These are phyloP conservation scores for Synanceia verrucosa DNA, from an alignment of 2,797 vertebrate species.

Conservation along the genomic window DNA sequence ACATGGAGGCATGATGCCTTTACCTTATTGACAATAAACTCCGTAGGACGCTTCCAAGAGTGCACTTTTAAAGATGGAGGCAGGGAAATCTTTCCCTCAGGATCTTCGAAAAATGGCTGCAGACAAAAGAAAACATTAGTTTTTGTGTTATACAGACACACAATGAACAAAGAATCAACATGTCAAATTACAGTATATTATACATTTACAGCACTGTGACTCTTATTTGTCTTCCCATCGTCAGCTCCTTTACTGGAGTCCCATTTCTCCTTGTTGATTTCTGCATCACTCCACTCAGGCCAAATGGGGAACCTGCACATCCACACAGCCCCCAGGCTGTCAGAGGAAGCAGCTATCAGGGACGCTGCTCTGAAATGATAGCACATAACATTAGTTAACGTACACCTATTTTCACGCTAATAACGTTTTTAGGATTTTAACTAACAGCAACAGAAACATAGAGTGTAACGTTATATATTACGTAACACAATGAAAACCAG, in stretches of 20 bases:
- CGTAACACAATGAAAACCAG: neutral
- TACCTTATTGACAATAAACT: slow-evolving; percentile 87
- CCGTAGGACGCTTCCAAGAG: slow-evolving; percentile 91
- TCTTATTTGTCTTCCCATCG: slow-evolving; percentile 83
- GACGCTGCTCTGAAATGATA: slow-evolving; percentile 63
- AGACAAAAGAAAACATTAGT: slow-evolving; percentile 11
- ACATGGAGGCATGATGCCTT: slow-evolving; percentile 21
- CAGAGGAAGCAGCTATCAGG: slow-evolving; percentile 34
- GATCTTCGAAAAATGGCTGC: slow-evolving; percentile 90
- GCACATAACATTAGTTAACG: neutral
- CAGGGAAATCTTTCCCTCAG: slow-evolving; percentile 89
- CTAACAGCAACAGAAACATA: neutral
- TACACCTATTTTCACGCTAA: neutral
- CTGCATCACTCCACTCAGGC: slow-evolving; percentile 94
- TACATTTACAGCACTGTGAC: slow-evolving; percentile 80
- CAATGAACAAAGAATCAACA: neutral
- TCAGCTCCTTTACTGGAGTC: slow-evolving; percentile 82
- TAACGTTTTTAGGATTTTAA: neutral
- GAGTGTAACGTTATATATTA: neutral
- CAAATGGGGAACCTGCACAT: slow-evolving; percentile 83
- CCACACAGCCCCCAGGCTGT: slow-evolving; percentile 51
- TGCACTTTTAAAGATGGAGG: slow-evolving; percentile 86
- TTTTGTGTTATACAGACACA: neutral
- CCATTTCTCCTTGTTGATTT: slow-evolving; percentile 92
- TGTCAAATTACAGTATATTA: neutral